phyloP scores from a whole-genome alignment of 1,140 invertebrate genomes.

The Philaenus spumarius region DNA sequence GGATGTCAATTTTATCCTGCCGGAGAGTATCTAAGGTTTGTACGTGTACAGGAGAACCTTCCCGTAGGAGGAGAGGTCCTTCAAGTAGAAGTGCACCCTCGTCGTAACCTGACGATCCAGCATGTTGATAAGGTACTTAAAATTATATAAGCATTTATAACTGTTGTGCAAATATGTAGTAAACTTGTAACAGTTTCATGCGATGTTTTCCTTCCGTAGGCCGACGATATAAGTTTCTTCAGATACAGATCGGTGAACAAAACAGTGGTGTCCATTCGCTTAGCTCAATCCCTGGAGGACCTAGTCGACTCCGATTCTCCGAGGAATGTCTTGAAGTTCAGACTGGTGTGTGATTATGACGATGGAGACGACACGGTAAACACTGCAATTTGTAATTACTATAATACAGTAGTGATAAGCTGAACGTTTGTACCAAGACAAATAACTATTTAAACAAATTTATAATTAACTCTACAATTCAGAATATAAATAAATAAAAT shows the following conservation, averaged over 20 bases:
- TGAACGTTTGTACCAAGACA: too few relatives aligned
- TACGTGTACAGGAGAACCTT: slow-evolving; percentile 64
- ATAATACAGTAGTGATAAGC: too few relatives aligned
- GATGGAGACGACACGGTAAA: slow-evolving; percentile 53
- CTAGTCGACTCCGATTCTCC: slow-evolving; percentile 65
- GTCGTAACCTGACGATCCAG: slow-evolving; percentile 59
- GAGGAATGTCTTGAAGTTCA: slow-evolving; percentile 76
- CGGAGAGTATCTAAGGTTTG: slow-evolving; percentile 68
- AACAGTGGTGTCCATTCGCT: slow-evolving; percentile 61
- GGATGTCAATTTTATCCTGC: slow-evolving; percentile 72
- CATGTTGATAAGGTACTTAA: slow-evolving; percentile 57
- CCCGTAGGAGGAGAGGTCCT: slow-evolving; percentile 60
- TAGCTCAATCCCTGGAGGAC: slow-evolving; percentile 67
- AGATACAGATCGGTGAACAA: slow-evolving; percentile 59
- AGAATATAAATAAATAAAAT: too few relatives aligned
- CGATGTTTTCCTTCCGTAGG: slow-evolving; percentile 36
- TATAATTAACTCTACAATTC: too few relatives aligned
- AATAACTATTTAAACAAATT: too few relatives aligned
- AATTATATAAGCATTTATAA: not conserved
- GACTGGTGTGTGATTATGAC: slow-evolving; percentile 54
- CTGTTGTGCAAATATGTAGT: not conserved
- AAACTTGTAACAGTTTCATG: not conserved
- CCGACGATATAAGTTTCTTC: slow-evolving; percentile 64
- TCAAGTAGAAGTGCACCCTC: slow-evolving; percentile 63
- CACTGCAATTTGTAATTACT: too few relatives aligned